Percentiles rank a stretch among this genome's conserved stretches.
phyloP scores from a whole-genome alignment of 37 sponge, comb jelly and placozoan species.

The Amphimedon queenslandica region DNA sequence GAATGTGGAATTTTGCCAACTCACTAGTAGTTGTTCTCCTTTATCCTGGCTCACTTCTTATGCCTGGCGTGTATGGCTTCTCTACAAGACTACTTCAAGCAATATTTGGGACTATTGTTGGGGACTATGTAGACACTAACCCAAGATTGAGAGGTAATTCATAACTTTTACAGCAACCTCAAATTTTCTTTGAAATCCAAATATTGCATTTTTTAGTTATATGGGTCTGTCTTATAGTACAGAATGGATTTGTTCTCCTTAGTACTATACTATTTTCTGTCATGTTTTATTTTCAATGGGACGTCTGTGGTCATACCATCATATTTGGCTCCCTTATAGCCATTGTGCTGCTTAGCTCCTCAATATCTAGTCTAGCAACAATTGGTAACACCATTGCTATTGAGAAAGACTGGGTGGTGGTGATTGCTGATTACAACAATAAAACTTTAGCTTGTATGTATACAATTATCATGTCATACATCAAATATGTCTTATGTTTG shows the following conservation, averaged over 20 bases:
- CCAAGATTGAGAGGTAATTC: constrained; percentile 83
- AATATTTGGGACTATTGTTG: constrained; percentile 77
- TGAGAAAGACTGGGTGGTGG: constrained; percentile 97
- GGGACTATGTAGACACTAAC: constrained; percentile 81
- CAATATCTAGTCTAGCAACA: constrained; percentile 72
- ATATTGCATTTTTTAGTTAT: constrained; percentile 12
- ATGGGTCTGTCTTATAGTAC: constrained; percentile 29
- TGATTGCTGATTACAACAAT: constrained; percentile 66
- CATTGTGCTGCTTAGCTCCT: constrained; percentile 56
- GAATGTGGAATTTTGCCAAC: constrained; percentile 91
- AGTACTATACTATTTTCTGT: constrained; percentile 35
- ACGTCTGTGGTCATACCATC: constrained; percentile 19
- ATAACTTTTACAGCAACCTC: no score
- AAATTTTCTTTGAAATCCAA: no score
- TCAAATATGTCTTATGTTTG: no score
- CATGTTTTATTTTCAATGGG: constrained; percentile 30
- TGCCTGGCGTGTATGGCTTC: constrained; percentile 85
- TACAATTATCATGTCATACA: no score
- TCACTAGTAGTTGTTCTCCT: constrained; percentile 78
- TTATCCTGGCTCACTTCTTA: constrained; percentile 80
- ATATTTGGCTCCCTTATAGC: constrained; percentile 28
- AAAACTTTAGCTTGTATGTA: constrained; percentile 68
- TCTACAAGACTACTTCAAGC: constrained; percentile 33
- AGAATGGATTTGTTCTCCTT: constrained; percentile 50
- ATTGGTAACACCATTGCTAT: constrained; percentile 83